A percentile compares a stretch with the other conserved stretches of the same genome.
These are phyloP conservation scores for Nothura maculosa DNA, from an alignment of 2,797 vertebrate species.

Conservation along the genomic window DNA sequence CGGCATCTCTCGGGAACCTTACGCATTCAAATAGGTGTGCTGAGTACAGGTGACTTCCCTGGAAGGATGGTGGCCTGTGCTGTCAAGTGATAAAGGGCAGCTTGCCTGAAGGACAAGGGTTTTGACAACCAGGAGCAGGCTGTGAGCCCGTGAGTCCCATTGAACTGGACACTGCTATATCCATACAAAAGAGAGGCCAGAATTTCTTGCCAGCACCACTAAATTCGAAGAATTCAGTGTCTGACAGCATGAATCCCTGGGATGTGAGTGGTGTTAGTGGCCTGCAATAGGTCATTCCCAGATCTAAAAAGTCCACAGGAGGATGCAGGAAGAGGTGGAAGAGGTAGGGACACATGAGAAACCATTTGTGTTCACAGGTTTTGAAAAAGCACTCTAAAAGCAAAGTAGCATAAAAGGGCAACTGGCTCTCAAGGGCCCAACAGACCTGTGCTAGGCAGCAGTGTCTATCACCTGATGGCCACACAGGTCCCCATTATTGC, in stretches of 20 bases:
- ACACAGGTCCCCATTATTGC: neutral
- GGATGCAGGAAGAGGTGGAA: neutral
- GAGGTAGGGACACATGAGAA: neutral
- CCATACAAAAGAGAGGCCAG: neutral
- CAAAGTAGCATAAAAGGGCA: neutral
- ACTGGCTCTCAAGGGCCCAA: neutral
- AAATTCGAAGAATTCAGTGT: neutral
- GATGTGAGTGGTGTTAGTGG: accelerated
- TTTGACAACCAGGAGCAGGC: neutral
- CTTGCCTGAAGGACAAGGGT: neutral
- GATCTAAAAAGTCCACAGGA: neutral
- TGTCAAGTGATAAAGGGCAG: neutral
- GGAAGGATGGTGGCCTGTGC: neutral
- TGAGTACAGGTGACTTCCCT: neutral
- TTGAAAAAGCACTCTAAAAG: neutral
- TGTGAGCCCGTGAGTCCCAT: neutral
- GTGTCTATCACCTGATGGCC: neutral
- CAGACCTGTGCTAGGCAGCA: neutral
- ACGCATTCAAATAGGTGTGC: neutral
- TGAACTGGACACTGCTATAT: too few species aligned
- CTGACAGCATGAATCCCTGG: neutral
- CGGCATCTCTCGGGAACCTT: neutral
- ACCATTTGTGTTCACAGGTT: accelerated
- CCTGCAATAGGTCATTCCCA: neutral
- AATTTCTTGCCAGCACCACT: neutral